Evolutionary conservation across 2,888 invertebrate genomes (phyloP).

Genomic region (Harpagoxenus sublaevis): DNA sequence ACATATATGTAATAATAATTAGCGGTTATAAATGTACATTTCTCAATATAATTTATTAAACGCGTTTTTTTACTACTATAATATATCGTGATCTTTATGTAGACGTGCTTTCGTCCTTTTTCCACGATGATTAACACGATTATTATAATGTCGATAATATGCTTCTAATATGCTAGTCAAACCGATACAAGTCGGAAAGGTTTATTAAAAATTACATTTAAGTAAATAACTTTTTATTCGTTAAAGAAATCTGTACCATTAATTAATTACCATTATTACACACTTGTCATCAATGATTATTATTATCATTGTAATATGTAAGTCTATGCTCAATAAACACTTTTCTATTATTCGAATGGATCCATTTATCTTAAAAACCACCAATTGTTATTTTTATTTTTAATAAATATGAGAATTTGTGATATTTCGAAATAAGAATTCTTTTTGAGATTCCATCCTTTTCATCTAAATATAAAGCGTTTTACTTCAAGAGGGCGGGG

Average conservation of each 20-base stretch:
- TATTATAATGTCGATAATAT: conserved; percentile 79
- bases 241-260: conserved; percentile 77
- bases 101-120: conserved; percentile 70
- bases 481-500: neutral
- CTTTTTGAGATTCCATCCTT: neutral
- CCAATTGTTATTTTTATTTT: neutral
- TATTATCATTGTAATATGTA: conserved; percentile 83
- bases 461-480: neutral
- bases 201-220: conserved; percentile 76
- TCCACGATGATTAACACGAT: conserved; percentile 68
- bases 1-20: conserved; percentile 67
- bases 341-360: conserved; percentile 82
- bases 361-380: neutral
- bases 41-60: conserved; percentile 78
- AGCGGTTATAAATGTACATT: conserved; percentile 76
- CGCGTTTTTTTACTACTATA: conserved; percentile 69
- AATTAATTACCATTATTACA: conserved; percentile 71
- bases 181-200: conserved; percentile 78
- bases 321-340: conserved; percentile 85
- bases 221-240: conserved; percentile 75
- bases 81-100: conserved; percentile 71
- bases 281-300: conserved; percentile 71
- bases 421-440: neutral
- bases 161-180: conserved; percentile 82
- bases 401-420: neutral